Evolutionary conservation across 2,113 vertebrate genomes (phyloP).

Genomic region (Silurus glanis): DNA sequence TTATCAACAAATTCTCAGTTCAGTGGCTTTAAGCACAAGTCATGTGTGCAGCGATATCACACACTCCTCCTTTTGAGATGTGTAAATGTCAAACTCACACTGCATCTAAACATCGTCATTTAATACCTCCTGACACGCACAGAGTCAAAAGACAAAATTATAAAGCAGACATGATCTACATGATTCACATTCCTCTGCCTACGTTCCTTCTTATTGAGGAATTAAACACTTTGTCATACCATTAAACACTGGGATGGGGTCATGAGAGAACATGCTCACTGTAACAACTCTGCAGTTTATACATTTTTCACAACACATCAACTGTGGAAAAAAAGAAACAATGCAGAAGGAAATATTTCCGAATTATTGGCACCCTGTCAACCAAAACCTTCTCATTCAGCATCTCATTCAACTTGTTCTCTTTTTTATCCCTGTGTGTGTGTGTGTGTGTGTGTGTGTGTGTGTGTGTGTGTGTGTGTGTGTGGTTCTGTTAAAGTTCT

Average conservation of each 20-base stretch:
- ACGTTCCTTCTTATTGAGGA: not conserved
- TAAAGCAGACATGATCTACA: not conserved
- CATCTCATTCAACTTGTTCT: not conserved
- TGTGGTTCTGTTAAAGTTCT: not conserved
- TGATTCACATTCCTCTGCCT: not conserved
- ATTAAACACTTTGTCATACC: not conserved
- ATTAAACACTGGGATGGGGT: not conserved
- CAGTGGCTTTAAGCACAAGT: not conserved
- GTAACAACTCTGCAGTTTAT: not conserved
- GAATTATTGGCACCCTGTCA: not conserved
- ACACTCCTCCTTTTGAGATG: not conserved
- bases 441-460: not conserved
- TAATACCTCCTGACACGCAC: slow-evolving; percentile 8
- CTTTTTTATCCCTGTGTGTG: not conserved
- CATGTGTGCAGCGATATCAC: not conserved
- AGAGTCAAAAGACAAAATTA: not conserved
- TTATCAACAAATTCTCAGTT: not conserved
- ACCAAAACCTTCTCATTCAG: not conserved
- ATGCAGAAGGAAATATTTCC: slow-evolving; percentile 49
- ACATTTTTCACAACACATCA: not conserved
- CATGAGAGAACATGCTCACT: not conserved
- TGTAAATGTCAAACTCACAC: slow-evolving; percentile 41
- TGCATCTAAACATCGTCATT: slow-evolving; percentile 66
- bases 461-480: not conserved
- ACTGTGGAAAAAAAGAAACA: not conserved